A percentile compares a stretch with the other conserved stretches of the same genome.
These are phyloP conservation scores for Halcyon malimbica DNA, from an alignment of 2,113 vertebrate genomes.

Conservation along the genomic window DNA sequence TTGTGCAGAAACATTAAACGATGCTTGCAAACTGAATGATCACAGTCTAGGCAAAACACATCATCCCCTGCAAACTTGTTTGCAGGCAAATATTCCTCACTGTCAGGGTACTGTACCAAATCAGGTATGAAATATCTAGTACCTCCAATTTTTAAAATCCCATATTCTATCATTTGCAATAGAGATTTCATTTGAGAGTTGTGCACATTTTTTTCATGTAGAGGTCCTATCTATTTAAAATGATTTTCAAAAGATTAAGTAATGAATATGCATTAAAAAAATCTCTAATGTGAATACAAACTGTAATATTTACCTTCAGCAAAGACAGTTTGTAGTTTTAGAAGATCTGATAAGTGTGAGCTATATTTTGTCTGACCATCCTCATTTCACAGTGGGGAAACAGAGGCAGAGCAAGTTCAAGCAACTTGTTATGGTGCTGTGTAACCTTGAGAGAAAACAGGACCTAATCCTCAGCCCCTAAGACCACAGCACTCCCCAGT, in stretches of 20 bases:
- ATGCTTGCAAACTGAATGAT: neutral
- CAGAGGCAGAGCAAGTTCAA: neutral
- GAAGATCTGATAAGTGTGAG: neutral
- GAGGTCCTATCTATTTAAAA: neutral
- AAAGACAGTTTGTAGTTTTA: neutral
- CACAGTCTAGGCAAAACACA: neutral
- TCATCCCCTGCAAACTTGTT: neutral
- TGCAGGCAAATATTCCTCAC: neutral
- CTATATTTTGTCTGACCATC: neutral
- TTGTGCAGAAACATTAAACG: neutral
- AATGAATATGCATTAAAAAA: neutral
- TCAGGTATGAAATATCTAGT: neutral
- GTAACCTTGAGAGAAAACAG: neutral
- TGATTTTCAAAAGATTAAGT: neutral
- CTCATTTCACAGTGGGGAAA: neutral
- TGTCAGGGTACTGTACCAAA: neutral
- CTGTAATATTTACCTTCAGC: neutral
- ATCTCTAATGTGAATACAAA: neutral
- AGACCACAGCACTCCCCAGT: neutral
- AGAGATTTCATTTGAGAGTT: neutral
- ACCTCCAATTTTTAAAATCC: neutral
- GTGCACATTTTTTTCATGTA: neutral
- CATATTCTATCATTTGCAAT: neutral
- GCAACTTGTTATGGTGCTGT: neutral
- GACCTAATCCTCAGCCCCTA: neutral